Conservation (phyloP, 2,888 invertebrate genomes). For the Scaeva pyrastri region DNA sequence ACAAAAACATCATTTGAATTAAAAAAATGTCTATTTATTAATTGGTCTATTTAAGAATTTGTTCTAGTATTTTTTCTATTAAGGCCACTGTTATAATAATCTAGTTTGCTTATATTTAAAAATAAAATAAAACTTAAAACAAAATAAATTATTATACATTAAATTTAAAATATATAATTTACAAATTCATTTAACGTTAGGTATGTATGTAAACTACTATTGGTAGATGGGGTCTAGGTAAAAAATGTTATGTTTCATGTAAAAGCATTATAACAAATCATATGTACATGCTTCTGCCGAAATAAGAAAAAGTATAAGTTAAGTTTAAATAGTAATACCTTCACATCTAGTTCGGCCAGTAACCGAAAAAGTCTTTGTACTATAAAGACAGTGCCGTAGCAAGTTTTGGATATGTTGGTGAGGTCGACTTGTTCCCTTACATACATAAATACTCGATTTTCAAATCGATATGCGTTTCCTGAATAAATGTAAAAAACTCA, state of each 20-base stretch:
- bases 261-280: neutral
- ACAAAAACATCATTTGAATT: neutral
- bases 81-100: conserved; percentile 56
- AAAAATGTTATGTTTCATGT: neutral
- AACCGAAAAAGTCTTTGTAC: neutral
- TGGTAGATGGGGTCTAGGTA: conserved; percentile 1
- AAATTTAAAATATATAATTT: neutral
- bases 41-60: neutral
- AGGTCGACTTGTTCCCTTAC: neutral
- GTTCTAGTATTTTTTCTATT: conserved; percentile 26
- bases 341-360: neutral
- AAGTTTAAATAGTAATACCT: conserved; percentile 4
- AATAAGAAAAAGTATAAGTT: neutral
- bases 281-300: neutral
- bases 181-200: neutral
- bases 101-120: neutral
- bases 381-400: neutral
- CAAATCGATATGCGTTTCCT: neutral
- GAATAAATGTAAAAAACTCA: neutral
- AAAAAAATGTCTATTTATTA: conserved; percentile 26
- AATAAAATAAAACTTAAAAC: conserved; percentile 1
- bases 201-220: neutral
- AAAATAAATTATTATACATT: conserved; percentile 22
- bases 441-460: neutral
- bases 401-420: neutral